Conservation (phyloP, 1,140 invertebrate genomes). For the Drosophila bifasciata region DNA sequence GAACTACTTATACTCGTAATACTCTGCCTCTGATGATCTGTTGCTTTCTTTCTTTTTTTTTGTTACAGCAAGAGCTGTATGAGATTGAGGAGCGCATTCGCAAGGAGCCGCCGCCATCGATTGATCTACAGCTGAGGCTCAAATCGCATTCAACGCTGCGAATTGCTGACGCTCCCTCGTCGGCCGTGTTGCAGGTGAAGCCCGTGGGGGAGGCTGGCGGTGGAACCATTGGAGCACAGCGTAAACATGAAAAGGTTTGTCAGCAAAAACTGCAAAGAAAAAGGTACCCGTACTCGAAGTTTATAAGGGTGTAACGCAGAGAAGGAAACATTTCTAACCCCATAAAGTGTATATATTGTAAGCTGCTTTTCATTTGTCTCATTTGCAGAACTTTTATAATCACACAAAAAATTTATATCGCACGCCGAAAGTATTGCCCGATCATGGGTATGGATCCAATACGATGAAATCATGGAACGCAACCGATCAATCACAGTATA, state of each 20-base stretch:
- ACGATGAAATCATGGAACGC: constrained; percentile 49
- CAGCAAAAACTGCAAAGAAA: neutral
- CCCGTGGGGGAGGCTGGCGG: constrained; percentile 16
- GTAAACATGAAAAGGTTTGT: constrained; percentile 59
- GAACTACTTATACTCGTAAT: no score
- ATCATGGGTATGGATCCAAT: constrained; percentile 37
- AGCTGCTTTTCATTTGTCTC: no score
- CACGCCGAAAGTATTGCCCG: constrained; percentile 59
- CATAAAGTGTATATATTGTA: no score
- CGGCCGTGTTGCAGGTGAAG: constrained; percentile 52
- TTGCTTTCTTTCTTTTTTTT: neutral
- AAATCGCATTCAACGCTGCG: constrained; percentile 43
- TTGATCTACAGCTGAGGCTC: constrained; percentile 63
- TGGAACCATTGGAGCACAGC: constrained; percentile 29
- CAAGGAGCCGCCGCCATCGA: constrained; percentile 65
- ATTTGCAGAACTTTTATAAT: constrained; percentile 61
- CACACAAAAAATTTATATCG: constrained; percentile 64
- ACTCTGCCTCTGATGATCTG: no score
- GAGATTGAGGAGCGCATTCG: constrained; percentile 77
- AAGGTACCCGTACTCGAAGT: no score
- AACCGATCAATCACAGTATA: constrained; percentile 55
- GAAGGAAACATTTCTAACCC: no score
- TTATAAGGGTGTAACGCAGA: no score
- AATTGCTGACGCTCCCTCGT: constrained; percentile 2
- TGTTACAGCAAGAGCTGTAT: constrained; percentile 71